Evolutionary conservation across 1,140 invertebrate species (phyloP), one percentile per base, ranked within the genome.

Genomic region (Polyergus mexicanus): DNA sequence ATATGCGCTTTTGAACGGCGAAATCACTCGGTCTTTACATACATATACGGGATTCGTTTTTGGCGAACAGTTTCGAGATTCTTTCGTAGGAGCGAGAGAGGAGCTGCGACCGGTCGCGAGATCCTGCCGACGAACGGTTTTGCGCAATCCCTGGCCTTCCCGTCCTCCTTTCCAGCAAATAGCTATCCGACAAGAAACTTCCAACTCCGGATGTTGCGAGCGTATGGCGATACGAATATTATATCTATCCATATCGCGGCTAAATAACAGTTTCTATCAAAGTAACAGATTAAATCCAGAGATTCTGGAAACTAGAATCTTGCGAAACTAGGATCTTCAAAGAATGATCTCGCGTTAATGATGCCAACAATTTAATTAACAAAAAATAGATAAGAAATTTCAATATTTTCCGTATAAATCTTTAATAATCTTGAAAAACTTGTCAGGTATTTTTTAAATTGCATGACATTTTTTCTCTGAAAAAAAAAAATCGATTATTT

Each of bases 81-180:
- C 63, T 47, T 80, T 32, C 77, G 47, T 38, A n/a, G 41, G 77
- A 80, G 47, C 63, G 77, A 80, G 16, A 80, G 51, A 69, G 63
- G 44, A 78, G 38, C 38, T 25, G 58, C 72, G 13, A 19, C 38
- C 76, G 63, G 47, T 47, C 44, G 76, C 77, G 63, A 69, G 77
- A 80, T 69, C 77, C 77, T 80, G 63, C 77, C 77, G 65, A 41
- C 77, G 77, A 80, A 80, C 77, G 77, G 77, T 80, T 80, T 80
- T 69, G 77, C 77, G 77, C 77, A 80, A 80, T 80, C 77, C 65
- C 63, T 80, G 65, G 77, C 77, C 77, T 80, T 69, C 63, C 13
- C 77, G 77, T 80, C 77, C 77, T 80, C 77, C 77, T 80, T 80
- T 80, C 69, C 77, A 80, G 65, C 77, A 80, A 80, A 80, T 80